Evolutionary conservation across 2,797 vertebrate genomes (phyloP), one percentile per base, ranked within the genome.

Genomic region (Pangasius djambal): DNA sequence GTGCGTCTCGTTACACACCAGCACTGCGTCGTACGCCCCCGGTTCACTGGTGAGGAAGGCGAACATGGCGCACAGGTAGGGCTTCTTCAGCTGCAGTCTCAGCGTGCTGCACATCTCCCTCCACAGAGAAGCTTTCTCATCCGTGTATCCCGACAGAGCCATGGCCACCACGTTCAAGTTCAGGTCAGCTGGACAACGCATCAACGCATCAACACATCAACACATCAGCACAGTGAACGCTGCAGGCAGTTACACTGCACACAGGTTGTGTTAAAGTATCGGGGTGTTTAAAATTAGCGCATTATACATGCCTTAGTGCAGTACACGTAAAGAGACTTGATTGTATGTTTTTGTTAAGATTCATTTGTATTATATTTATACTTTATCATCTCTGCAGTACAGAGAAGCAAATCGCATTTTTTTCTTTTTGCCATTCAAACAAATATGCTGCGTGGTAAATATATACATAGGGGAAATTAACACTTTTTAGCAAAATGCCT

Each of bases 91-190:
- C 13, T 99, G 98, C 89, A 99, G 93, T 79, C 98, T 94, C 15
- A 99, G 96, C 37, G 98, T 97, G 95, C 98, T 98, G 95, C 98
- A 99, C 99, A 99, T 99, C 95, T 99, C 99, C 93, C 98, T 97
- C 99, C 98, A 99, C 88, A 99, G 96, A 22, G 99, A 99, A 48
- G 96, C 96, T 94, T 98, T 99, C 94, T 99, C 99, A 34, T 99
- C 98, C 0, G 98, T 99, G 93, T 99, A 98, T 79, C 99, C 99
- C 0, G 99, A 99, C 67, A 99, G 94, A 85, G 98, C 99, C 99
- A 99, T 99, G 90, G 98, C 98, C 88, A 99, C 99, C 72, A 99
- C 98, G 34, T 99, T 99, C 91, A 99, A 96, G 94, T 99, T 99
- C 94, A 99, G 95, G 94, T 99, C 97, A 88, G 98, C 99, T 99